Evolutionary conservation across 2,888 invertebrate species (phyloP), one percentile per base, ranked within the genome.

Genomic region (Agrotis clavis): DNA sequence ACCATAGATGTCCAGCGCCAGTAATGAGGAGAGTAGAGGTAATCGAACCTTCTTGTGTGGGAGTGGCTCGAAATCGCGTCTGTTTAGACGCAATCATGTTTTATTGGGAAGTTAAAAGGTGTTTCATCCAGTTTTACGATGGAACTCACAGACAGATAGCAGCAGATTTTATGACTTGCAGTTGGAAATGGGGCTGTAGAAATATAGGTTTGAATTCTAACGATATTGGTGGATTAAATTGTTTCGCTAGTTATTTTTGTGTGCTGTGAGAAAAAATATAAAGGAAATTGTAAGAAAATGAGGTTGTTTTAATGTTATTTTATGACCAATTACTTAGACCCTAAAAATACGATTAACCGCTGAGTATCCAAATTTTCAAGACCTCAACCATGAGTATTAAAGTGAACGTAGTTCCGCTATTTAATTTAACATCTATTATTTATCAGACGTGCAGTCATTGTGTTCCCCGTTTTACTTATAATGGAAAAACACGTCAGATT

Each of bases 21-120:
- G 72, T 84, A 85, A 83, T 83, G 78, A 85, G 85, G 67, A 74
- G 67, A 69, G 59, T 61, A 70, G 65, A 79, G 79, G 86, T 86
- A 82, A 82, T 68, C 81, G 86, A 81, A 83, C 79, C 77, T 79
- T 78, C 82, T 78, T 68, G 77, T 77, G 86, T 83, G 75, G 86
- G 86, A 77, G 77, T 70, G 73, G 21, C 59, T 71, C 59, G 64
- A 81, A 83, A 83, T 85, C 81, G 71, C 70, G 64, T 64, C 81
- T 79, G 66, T 83, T 79, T 83, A 80, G 71, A 73, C 71, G 78
- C 72, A 79, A 85, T 85, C 77, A 79, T 75, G 77, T 81, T 86
- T 84, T 81, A 86, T 81, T 75, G 84, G 61, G 57, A 76, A 67
- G 60, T 70, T 85, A 64, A 73, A 75, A 79, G 78, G 77, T 80